phyloP scores from a whole-genome alignment of 2,888 invertebrate genomes.

The Eremobia ochroleuca region DNA sequence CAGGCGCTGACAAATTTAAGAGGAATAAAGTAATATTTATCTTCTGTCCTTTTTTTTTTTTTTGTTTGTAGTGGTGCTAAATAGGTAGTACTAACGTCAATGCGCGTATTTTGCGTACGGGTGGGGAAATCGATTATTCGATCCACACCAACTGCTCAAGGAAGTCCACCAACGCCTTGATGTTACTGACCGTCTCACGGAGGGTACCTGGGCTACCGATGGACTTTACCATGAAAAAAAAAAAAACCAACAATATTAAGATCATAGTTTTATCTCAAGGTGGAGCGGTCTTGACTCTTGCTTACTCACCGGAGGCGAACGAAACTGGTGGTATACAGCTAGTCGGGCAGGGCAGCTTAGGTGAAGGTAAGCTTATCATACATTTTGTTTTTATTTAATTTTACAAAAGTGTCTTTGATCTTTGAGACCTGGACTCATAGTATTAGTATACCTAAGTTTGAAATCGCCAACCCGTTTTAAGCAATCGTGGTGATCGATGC shows the following conservation, averaged over 20 bases:
- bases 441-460: no score
- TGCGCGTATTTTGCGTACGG: not conserved
- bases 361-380: conserved; percentile 83
- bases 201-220: not conserved
- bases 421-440: no score
- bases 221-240: not conserved
- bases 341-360: conserved; percentile 87
- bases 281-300: conserved; percentile 94
- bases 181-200: not conserved
- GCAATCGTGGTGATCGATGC: not conserved
- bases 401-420: not conserved
- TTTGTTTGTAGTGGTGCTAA: not conserved
- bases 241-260: not conserved
- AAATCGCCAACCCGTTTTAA: not conserved
- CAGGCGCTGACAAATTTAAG: no score
- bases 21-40: no score
- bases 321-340: conserved; percentile 90
- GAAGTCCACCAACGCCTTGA: not conserved
- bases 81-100: not conserved
- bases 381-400: conserved; percentile 1
- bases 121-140: not conserved
- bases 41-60: no score
- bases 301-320: conserved; percentile 92
- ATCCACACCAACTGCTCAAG: not conserved
- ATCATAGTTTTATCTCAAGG: conserved; percentile 64